Conservation (phyloP, 2,113 vertebrate genomes). For the Crotalus horridus region DNA sequence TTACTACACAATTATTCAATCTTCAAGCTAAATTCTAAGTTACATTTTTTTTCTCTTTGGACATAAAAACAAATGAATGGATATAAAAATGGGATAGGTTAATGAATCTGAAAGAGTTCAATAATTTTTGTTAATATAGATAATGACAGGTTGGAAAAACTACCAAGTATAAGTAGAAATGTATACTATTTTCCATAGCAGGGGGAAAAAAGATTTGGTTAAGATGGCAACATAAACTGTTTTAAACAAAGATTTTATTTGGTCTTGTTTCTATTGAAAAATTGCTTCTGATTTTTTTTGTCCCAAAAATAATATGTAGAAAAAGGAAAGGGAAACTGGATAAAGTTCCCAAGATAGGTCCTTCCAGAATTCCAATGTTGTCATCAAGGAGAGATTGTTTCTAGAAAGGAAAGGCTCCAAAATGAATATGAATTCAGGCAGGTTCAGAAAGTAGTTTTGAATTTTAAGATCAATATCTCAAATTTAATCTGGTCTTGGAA, state of each 20-base stretch:
- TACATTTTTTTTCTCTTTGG: neutral
- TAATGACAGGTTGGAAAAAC: neutral
- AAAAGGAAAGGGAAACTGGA: neutral
- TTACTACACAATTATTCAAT: neutral
- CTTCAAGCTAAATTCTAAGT: neutral
- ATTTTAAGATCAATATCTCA: neutral
- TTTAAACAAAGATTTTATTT: neutral
- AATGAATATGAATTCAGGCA: neutral
- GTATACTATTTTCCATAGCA: neutral
- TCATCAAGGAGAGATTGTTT: neutral
- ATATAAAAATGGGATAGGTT: neutral
- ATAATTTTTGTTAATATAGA: neutral
- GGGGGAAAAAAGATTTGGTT: neutral
- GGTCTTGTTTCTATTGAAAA: neutral
- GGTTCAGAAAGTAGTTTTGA: neutral
- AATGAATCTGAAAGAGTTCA: neutral
- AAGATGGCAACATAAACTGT: neutral
- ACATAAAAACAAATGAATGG: neutral
- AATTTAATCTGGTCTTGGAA: neutral
- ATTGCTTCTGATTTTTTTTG: neutral
- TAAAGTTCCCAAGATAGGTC: neutral
- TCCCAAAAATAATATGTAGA: neutral
- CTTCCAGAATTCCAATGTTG: neutral
- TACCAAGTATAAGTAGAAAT: neutral
- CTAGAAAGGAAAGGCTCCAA: neutral